A percentile compares a stretch with the other conserved stretches of the same genome.
These are phyloP conservation scores for Tachuris rubrigastra DNA, from an alignment of 2,113 vertebrate genomes.

Conservation along the genomic window DNA sequence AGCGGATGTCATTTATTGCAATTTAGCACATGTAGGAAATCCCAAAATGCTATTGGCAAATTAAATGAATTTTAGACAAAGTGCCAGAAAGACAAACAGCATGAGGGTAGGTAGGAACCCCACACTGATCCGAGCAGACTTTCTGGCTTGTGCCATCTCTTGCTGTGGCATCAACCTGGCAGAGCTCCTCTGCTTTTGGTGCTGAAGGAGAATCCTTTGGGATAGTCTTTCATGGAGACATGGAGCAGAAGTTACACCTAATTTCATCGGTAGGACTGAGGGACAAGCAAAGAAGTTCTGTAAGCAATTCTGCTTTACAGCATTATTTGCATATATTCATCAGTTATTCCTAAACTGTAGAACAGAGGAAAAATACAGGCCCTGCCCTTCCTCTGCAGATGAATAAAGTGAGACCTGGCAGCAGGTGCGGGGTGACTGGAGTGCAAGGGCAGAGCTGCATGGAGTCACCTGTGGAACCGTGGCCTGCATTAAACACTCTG, in stretches of 20 bases:
- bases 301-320: not conserved
- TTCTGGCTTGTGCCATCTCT: not conserved
- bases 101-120: not conserved
- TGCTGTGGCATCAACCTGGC: not conserved
- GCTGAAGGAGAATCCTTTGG: not conserved
- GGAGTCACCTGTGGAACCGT: not conserved
- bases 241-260: not conserved
- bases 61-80: not conserved
- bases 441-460: not conserved
- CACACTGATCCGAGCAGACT: not conserved
- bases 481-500: not conserved
- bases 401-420: not conserved
- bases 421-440: rapidly evolving
- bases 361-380: not conserved
- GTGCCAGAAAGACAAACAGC: not conserved
- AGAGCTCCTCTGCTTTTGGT: not conserved
- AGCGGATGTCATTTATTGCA: not conserved
- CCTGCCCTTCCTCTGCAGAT: not conserved
- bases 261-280: not conserved
- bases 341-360: not conserved
- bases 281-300: not conserved
- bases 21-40: not conserved
- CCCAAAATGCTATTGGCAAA: not conserved
- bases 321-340: not conserved
- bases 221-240: not conserved